A percentile compares a stretch with the other conserved stretches of the same genome.
Conservation (phyloP, 2,888 invertebrate species). For the Dione vanillae region DNA sequence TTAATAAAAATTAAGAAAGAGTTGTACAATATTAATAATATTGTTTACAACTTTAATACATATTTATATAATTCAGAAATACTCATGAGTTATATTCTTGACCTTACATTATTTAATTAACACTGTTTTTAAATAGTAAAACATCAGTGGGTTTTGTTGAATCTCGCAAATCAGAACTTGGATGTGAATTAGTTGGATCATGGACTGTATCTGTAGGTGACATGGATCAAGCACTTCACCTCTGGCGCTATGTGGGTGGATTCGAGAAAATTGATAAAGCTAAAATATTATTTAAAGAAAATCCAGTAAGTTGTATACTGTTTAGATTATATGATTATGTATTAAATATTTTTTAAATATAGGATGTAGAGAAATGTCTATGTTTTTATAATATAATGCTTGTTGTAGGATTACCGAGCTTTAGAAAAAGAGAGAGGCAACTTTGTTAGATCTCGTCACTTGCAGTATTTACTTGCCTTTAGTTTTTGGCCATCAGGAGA, state of each 20-base stretch:
- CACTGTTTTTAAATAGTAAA: slow-evolving; percentile 83
- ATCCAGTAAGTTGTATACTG: slow-evolving; percentile 83
- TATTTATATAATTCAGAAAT: neutral
- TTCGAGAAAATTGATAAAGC: slow-evolving; percentile 94
- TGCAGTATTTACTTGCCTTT: slow-evolving; percentile 97
- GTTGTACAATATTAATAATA: too few species aligned
- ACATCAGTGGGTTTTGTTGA: slow-evolving; percentile 90
- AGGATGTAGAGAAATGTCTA: neutral
- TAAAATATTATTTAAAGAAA: slow-evolving; percentile 87
- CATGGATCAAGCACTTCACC: slow-evolving; percentile 97
- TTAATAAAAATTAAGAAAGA: too few species aligned
- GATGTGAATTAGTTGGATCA: slow-evolving; percentile 95
- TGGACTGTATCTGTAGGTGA: slow-evolving; percentile 99
- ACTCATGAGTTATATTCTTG: neutral
- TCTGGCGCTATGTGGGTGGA: slow-evolving; percentile 98
- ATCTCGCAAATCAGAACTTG: slow-evolving; percentile 88
- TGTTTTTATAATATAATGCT: too few species aligned
- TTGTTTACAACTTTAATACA: too few species aligned
- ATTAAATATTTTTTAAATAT: too few species aligned
- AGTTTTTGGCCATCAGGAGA: slow-evolving; percentile 97
- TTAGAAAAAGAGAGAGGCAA: slow-evolving; percentile 91
- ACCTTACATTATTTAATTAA: neutral
- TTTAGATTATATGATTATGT: too few species aligned
- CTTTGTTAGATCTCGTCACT: slow-evolving; percentile 92
- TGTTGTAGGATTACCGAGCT: slow-evolving; percentile 87